A percentile compares a stretch with the other conserved stretches of the same genome.
phyloP scores from a whole-genome alignment of 2,113 vertebrate species.

The Halichoeres trimaculatus region DNA sequence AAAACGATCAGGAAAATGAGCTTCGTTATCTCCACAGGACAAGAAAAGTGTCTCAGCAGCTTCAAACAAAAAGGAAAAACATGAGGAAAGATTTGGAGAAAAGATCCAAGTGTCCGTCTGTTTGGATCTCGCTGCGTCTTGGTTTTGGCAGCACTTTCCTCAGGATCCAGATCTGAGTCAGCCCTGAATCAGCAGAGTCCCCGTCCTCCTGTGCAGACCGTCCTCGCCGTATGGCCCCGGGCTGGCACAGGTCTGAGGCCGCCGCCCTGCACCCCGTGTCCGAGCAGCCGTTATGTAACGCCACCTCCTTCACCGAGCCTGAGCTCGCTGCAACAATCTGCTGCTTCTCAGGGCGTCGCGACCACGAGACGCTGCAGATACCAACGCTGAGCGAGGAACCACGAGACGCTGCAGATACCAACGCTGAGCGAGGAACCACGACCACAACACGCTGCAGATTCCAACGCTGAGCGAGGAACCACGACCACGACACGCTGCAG shows the following conservation, averaged over 20 bases:
- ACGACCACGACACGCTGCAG: background rate
- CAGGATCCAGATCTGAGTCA: conserved; percentile 7
- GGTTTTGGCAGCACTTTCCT: background rate
- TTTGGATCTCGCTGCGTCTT: background rate
- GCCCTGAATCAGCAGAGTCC: conserved; percentile 44
- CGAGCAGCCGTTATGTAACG: conserved; percentile 25
- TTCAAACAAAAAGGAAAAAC: no score
- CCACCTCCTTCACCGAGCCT: background rate
- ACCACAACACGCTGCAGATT: background rate
- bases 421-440: no score
- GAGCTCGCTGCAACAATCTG: conserved; percentile 18
- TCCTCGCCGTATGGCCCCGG: conserved; percentile 43
- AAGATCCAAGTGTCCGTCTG: no score
- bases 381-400: no score
- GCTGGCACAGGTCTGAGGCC: conserved; percentile 41
- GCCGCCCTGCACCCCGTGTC: conserved; percentile 37
- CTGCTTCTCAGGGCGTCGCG: background rate
- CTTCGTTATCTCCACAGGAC: no score
- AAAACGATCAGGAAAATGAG: no score
- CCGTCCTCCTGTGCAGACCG: conserved; percentile 41
- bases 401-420: background rate
- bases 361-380: background rate
- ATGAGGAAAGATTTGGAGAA: no score
- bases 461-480: no score
- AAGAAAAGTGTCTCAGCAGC: no score